Base-by-base conservation (phyloP, 2,888 invertebrate species). In the Drosophila ochracea region DNA sequence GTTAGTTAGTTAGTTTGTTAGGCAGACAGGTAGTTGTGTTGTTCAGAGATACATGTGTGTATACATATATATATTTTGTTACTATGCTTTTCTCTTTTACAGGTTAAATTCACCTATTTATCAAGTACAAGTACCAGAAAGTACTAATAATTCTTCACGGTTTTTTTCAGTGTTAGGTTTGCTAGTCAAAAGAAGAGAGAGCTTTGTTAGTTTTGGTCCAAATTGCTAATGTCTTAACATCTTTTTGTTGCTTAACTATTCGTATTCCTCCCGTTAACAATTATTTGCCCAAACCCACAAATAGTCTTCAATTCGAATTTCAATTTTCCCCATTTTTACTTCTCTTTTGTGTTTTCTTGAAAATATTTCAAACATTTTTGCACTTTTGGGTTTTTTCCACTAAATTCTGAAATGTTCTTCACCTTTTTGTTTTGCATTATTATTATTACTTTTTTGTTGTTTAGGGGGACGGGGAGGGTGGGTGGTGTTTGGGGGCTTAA, bases 21-120 rank as follows among this genome's bases (percentile, higher is more conserved):
- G 47, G 25, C 47, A 76, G 82, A 87, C 80, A 85, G 89, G 87
- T 87, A 87, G 80, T 85, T 89, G 67, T 77, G 89, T 57, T 57
- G 84, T 89, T 77, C 50, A 80, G 71, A 88, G 73, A 76, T 72
- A 70, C 70, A 53, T 53, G 50, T 60, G 19, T 60, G 21, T 54
- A 21, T 28, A 37, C 10, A 39, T 25, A 58, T 61, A 61, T 31
- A 50, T 54, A 37, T 52, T 49, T 41, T 61, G 13, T 37, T 35
- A 13, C 39, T 25, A 53, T 37, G 55, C 35, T 28, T 21, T 52
- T 59, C 19, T 35, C 43, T 30, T 39, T 71, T 54, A 13, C 72
- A n/a, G 52, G 47, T 64, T 41, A 65, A 37, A 43, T 73, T 72
- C 43, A 65, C 55, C 54, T 65, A 50, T 73, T 72, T 35, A 28